Base-by-base conservation (phyloP, 1,140 invertebrate species). In the Neotoxoptera formosana region DNA sequence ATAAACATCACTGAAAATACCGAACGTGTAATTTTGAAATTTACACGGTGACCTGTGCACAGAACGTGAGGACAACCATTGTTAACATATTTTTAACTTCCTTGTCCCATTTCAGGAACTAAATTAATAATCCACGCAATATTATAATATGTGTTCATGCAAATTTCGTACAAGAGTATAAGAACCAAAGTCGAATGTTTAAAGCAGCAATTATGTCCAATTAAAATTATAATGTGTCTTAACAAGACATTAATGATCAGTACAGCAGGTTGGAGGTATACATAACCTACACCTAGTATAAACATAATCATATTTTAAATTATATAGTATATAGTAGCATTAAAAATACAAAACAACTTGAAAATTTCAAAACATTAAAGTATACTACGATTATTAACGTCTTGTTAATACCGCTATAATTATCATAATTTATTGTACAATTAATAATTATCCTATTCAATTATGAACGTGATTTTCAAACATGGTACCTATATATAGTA, bases 321-420 rank as follows among this genome's bases (percentile, higher is more conserved):
- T 87, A 88, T 89, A 36, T 53, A 36, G 8, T 86, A 41, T 86
- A 41, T 41, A 41, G 20, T 34, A 67, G 30, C 6, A 86, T 36
- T 53, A 7, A 25, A 36, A 89, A 36, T 89, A 89, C 87, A 36
- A 89, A 89, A 34, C 87, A 34, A 89, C 21, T 36, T 53, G 1
- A 14, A 89, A 34, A 51, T 53, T 88, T 48, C 86, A 88, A 88
- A 88, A 89, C 48, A 21, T 34, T 11, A 25, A 89, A 53, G 25
- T 34, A 89, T 89, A 87, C 53, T 41, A 51, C 6, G 11, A 17
- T 30, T 86, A 48, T 30, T 86, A 48, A 17, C 8, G 30, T 88
- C 45, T 88, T 48, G 86, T 88, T 88, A 88, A 88, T 56, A 56
- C 34, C 34, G 14, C 88, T 89, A 89, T 89, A 89, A 89, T 89